phyloP scores from a whole-genome alignment of 1,140 invertebrate genomes.

The Drosophila oshimai region DNA sequence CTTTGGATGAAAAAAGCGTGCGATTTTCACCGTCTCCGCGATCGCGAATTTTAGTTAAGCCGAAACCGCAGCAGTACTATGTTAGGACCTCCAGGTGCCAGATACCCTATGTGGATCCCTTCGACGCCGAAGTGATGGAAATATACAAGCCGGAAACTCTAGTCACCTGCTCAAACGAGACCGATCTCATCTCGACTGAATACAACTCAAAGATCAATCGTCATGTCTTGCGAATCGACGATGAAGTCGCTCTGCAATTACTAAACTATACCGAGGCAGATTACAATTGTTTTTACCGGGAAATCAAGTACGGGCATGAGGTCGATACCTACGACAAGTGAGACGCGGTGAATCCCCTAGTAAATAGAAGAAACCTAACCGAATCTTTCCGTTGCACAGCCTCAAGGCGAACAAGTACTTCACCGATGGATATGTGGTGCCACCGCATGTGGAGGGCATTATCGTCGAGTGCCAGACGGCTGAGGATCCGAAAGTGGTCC shows the following conservation, averaged over 20 bases:
- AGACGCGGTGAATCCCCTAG: not conserved
- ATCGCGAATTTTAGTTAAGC: not conserved
- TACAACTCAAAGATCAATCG: constrained; percentile 38
- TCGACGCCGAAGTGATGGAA: constrained; percentile 85
- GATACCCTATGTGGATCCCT: constrained; percentile 85
- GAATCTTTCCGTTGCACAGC: not conserved
- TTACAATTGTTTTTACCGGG: constrained; percentile 38
- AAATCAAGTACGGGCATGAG: not conserved
- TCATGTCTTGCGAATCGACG: constrained; percentile 63
- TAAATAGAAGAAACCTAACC: constrained; percentile 16
- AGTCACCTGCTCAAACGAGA: constrained; percentile 84
- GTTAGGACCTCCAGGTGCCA: constrained; percentile 17
- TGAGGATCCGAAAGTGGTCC: constrained; percentile 2
- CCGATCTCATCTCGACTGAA: constrained; percentile 81
- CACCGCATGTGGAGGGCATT: constrained; percentile 21
- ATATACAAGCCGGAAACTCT: constrained; percentile 85
- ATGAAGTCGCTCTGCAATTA: constrained; percentile 56
- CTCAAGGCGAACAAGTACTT: constrained; percentile 24
- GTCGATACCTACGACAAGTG: constrained; percentile 33
- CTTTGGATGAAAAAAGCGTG: not conserved
- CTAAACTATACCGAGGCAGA: constrained; percentile 9
- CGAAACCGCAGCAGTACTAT: not conserved
- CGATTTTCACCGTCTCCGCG: not conserved
- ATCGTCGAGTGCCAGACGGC: constrained; percentile 39
- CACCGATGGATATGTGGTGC: constrained; percentile 2